phyloP scores from a whole-genome alignment of 64 coral and sea anemone genomes.

The Platygyra sinensis region DNA sequence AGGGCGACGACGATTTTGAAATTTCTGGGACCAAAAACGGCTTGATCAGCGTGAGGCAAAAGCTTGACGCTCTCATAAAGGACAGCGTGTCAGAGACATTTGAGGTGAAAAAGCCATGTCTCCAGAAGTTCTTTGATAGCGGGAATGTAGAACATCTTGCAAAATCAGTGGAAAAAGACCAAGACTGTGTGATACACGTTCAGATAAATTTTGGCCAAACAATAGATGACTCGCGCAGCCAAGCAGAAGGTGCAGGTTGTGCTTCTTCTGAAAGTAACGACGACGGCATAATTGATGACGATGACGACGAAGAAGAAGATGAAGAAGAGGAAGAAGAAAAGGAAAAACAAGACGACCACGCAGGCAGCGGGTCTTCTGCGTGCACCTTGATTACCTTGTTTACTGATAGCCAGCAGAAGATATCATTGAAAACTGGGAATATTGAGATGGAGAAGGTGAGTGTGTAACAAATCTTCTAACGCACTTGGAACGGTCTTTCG shows the following conservation, averaged over 20 bases:
- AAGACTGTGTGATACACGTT: slow-evolving; percentile 6
- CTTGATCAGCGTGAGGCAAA: not conserved
- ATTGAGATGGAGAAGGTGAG: slow-evolving; percentile 12
- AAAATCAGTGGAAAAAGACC: slow-evolving; percentile 40
- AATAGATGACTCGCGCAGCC: not conserved
- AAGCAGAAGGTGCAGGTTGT: not conserved
- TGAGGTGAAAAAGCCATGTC: slow-evolving; percentile 31
- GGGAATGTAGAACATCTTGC: slow-evolving; percentile 22
- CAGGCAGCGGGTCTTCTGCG: too few species aligned
- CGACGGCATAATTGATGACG: not conserved
- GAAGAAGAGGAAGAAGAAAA: too few species aligned
- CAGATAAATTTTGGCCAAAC: not conserved
- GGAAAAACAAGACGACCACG: not conserved
- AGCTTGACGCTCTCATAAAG: not conserved
- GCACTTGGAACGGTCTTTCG: not conserved
- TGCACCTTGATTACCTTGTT: too few species aligned
- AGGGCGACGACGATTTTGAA: slow-evolving; percentile 4
- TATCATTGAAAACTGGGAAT: slow-evolving; percentile 17
- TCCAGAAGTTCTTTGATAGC: slow-evolving; percentile 1
- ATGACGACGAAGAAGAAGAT: not conserved
- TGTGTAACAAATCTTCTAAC: not conserved
- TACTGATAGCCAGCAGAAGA: not conserved
- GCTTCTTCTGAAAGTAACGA: not conserved
- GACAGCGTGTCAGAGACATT: not conserved
- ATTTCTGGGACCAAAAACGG: slow-evolving; percentile 46